Percentiles rank a stretch among this genome's conserved stretches.
Evolutionary conservation across 2,888 invertebrate species (phyloP).

Genomic region (Nomada flava): DNA sequence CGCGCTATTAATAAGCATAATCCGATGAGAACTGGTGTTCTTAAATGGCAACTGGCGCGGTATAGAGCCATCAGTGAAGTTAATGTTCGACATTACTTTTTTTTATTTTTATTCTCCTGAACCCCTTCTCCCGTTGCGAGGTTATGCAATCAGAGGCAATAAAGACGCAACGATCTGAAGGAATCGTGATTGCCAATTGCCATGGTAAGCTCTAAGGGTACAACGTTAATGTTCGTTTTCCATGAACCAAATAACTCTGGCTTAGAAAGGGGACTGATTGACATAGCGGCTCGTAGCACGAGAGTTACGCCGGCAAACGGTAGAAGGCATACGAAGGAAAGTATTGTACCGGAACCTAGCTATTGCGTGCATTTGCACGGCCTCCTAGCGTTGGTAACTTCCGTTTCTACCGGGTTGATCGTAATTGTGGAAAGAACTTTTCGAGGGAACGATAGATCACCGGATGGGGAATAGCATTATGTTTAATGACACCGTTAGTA

Average conservation of each 20-base stretch:
- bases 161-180: constrained; percentile 62
- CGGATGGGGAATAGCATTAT: background rate
- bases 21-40: background rate
- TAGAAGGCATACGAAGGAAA: constrained; percentile 39
- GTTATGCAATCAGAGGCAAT: constrained; percentile 68
- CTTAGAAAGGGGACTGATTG: constrained; percentile 60
- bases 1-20: background rate
- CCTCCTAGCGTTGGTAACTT: constrained; percentile 28
- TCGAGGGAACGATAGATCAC: background rate
- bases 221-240: constrained; percentile 68
- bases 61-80: constrained; percentile 1
- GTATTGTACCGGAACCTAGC: constrained; percentile 50
- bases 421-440: constrained; percentile 17
- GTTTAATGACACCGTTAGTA: background rate
- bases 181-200: constrained; percentile 66
- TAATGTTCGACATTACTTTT: constrained; percentile 8
- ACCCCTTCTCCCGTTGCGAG: constrained; percentile 30
- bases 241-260: constrained; percentile 64
- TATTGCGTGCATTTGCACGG: constrained; percentile 57
- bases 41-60: background rate
- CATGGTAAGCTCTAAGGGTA: constrained; percentile 32
- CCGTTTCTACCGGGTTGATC: constrained; percentile 42
- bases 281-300: constrained; percentile 63
- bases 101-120: constrained; percentile 22
- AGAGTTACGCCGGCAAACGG: constrained; percentile 46